Conservation (phyloP, 2,113 vertebrate species). For the Odocoileus hemionus region DNA sequence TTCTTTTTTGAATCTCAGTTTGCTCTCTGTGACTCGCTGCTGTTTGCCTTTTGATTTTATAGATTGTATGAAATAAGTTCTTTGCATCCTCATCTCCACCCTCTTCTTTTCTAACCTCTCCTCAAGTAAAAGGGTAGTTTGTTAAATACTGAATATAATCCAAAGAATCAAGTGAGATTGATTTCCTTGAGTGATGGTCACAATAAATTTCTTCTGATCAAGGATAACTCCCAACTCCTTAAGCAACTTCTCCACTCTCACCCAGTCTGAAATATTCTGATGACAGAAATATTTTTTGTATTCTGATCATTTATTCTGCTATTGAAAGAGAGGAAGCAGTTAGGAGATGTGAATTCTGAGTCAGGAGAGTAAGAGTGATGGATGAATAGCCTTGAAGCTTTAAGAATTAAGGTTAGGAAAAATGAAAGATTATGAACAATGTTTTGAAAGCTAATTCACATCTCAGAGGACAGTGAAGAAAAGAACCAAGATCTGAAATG, state of each 20-base stretch:
- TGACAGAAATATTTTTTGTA: not conserved
- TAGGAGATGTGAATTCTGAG: not conserved
- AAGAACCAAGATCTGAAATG: not conserved
- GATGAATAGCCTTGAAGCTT: not conserved
- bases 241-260: not conserved
- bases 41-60: slow-evolving; percentile 49
- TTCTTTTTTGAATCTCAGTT: slow-evolving; percentile 47
- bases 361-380: not conserved
- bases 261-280: not conserved
- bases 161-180: not conserved
- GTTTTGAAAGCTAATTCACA: not conserved
- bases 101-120: not conserved
- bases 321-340: not conserved
- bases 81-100: not conserved
- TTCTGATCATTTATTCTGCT: not conserved
- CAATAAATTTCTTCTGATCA: not conserved
- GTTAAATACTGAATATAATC: not conserved
- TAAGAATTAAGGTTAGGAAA: not conserved
- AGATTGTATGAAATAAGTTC: not conserved
- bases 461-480: not conserved
- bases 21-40: not conserved
- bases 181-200: not conserved
- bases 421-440: not conserved
- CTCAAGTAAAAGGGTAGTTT: not conserved
- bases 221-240: not conserved